Base-by-base conservation (phyloP, 2,888 invertebrate species). In the Acleris cristana region DNA sequence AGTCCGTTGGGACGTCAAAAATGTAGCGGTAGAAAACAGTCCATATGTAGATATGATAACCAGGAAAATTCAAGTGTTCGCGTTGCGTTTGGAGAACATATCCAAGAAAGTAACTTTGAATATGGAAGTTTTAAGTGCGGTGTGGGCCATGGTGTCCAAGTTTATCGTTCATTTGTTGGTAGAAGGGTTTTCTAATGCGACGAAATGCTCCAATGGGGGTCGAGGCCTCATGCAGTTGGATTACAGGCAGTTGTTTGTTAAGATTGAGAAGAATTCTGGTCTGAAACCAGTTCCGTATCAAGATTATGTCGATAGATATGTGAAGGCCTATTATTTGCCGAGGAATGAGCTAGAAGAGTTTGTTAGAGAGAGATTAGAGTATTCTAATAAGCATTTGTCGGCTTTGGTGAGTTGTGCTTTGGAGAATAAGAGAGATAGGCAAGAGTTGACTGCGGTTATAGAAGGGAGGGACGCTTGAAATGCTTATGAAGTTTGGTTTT, bases 191-290 rank as follows among this genome's bases (percentile, higher is more conserved):
- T 96, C 98, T 0, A 96, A 96, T 78, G 97, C 97, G 0, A 97
- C 96, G 71, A 98, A 98, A 84, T 99, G 99, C 87, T 97, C 98
- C 0, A 98, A 98, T 75, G 99, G 98, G 26, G 99, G 99, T 0
- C 93, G 99, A 49, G 99, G 98, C 0, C 88, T 99, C 12, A 99
- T 99, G 99, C 99, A 99, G 82, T 92, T 99, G 23, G 99, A 99
- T 92, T 99, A 98, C 80, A 97, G 98, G 8, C 99, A 99, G 84
- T 95, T 99, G 71, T 95, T 98, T 73, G 95, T 97, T 23, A 98
- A 99, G 83, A 93, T 98, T 61, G 98, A 99, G 86, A 95, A 96
- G 79, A 95, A 99, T 64, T 96, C 98, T 0, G 95, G 95, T 1
- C 83, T 98, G 8, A 96, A 96, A 79, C 98, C 98, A 3, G 93